Evolutionary conservation across 2,888 invertebrate species (phyloP).

Genomic region (Hypolimnas misippus): DNA sequence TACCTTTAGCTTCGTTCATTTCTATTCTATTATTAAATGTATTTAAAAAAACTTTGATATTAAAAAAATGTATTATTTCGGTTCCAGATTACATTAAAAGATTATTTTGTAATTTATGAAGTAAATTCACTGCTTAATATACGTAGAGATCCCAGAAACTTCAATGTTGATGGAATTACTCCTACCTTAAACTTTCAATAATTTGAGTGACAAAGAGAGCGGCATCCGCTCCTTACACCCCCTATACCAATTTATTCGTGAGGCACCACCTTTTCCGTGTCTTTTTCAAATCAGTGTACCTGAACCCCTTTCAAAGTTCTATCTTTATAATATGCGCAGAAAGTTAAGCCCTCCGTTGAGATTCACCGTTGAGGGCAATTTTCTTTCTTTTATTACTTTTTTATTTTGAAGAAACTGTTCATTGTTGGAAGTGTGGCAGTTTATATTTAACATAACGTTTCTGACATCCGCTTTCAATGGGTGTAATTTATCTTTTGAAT

Average conservation of each 20-base stretch:
- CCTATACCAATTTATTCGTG: slow-evolving; percentile 33
- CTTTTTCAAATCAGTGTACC: slow-evolving; percentile 69
- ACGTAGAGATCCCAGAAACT: slow-evolving; percentile 29
- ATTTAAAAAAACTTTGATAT: no score
- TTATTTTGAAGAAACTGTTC: slow-evolving; percentile 50
- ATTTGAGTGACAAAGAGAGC: slow-evolving; percentile 21
- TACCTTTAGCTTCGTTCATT: no score
- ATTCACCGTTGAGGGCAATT: slow-evolving; percentile 53
- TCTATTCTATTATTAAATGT: no score
- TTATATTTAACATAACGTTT: slow-evolving; percentile 3
- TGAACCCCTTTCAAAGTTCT: slow-evolving; percentile 76
- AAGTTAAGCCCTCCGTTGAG: slow-evolving; percentile 49
- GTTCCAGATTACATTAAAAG: no score
- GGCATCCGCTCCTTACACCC: slow-evolving; percentile 20
- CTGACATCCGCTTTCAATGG: neutral
- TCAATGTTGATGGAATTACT: slow-evolving; percentile 36
- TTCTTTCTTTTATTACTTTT: slow-evolving; percentile 64
- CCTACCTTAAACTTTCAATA: slow-evolving; percentile 42
- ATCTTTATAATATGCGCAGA: slow-evolving; percentile 61
- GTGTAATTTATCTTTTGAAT: neutral
- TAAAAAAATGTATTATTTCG: no score
- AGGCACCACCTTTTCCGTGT: slow-evolving; percentile 50
- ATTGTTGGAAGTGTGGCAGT: slow-evolving; percentile 51
- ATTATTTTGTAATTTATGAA: neutral
- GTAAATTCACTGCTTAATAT: slow-evolving; percentile 20